Evolutionary conservation across 2,113 vertebrate species (phyloP).

Genomic region (Epinephelus moara): DNA sequence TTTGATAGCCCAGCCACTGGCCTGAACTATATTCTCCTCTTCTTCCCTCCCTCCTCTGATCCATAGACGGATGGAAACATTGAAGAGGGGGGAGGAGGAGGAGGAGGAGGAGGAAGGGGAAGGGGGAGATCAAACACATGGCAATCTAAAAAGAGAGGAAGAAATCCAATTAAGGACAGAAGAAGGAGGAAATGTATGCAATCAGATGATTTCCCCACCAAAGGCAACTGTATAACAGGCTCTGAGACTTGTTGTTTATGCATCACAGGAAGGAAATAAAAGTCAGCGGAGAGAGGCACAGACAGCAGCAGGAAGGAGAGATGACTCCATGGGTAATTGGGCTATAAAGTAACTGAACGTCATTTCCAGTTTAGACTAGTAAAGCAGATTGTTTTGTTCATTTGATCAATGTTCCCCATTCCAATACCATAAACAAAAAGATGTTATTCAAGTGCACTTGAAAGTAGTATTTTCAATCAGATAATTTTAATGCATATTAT

Average conservation of each 20-base stretch:
- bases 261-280: slow-evolving; percentile 60
- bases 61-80: slow-evolving; percentile 36
- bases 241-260: slow-evolving; percentile 66
- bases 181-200: slow-evolving; percentile 65
- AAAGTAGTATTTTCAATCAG: not conserved
- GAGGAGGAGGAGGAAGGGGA: slow-evolving; percentile 14
- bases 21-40: slow-evolving; percentile 47
- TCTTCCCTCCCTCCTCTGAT: slow-evolving; percentile 54
- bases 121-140: slow-evolving; percentile 66
- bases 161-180: slow-evolving; percentile 71
- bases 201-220: slow-evolving; percentile 68
- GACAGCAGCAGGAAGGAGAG: slow-evolving; percentile 25
- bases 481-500: not conserved
- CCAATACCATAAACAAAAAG: not conserved
- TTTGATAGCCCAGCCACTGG: slow-evolving; percentile 42
- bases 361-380: slow-evolving; percentile 21
- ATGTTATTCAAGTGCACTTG: not conserved
- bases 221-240: slow-evolving; percentile 61
- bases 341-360: slow-evolving; percentile 48
- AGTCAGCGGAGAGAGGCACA: slow-evolving; percentile 28
- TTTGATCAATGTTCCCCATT: slow-evolving; percentile 16
- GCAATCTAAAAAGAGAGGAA: slow-evolving; percentile 64
- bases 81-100: slow-evolving; percentile 14
- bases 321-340: slow-evolving; percentile 44
- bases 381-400: slow-evolving; percentile 19